These are phyloP conservation scores for Proteles cristata DNA, from an alignment of 2,113 vertebrate species.

Conservation along the genomic window DNA sequence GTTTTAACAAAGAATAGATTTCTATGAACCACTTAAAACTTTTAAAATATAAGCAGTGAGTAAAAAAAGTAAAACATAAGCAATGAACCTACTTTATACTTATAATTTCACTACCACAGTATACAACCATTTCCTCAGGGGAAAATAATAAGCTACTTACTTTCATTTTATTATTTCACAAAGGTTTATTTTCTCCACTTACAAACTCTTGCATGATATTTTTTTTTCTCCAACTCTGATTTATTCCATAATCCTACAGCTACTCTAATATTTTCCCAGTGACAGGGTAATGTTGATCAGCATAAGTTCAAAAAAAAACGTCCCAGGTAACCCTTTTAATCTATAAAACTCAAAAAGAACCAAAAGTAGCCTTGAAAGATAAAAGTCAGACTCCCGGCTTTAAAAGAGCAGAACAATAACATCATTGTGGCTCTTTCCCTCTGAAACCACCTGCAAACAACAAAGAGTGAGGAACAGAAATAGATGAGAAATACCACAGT, in stretches of 20 bases:
- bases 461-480: not conserved
- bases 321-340: not conserved
- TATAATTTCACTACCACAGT: not conserved
- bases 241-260: not conserved
- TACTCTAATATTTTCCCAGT: not conserved
- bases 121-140: slow-evolving; percentile 13
- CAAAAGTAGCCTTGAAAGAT: not conserved
- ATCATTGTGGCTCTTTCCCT: not conserved
- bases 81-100: not conserved
- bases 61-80: not conserved
- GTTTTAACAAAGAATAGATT: slow-evolving; percentile 5
- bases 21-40: slow-evolving; percentile 46
- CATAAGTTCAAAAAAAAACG: not conserved
- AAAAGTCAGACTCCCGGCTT: not conserved
- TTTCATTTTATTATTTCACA: not conserved
- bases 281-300: not conserved
- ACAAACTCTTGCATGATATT: not conserved
- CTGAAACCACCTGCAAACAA: not conserved
- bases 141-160: not conserved
- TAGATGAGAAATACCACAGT: not conserved
- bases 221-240: not conserved
- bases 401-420: not conserved
- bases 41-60: not conserved
- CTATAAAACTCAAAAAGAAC: not conserved
- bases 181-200: not conserved